These are phyloP conservation scores for Hippocampus abdominalis DNA, from an alignment of 2,113 vertebrate species.

Conservation along the genomic window DNA sequence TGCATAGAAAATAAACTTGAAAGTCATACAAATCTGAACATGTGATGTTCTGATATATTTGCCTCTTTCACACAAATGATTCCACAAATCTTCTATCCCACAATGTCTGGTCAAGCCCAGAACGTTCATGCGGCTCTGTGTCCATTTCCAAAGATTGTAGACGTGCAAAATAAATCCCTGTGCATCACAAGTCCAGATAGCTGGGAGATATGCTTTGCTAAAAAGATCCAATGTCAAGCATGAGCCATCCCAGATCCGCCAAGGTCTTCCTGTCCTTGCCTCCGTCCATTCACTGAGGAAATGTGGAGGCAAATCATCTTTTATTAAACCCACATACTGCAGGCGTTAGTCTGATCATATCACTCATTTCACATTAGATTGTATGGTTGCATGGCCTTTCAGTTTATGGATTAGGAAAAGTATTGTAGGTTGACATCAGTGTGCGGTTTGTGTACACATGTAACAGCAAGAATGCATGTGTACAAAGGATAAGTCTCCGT, in stretches of 20 bases:
- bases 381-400: slow-evolving; percentile 43
- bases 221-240: slow-evolving; percentile 54
- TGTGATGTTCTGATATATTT: slow-evolving; percentile 11
- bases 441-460: slow-evolving; percentile 10
- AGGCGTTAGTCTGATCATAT: slow-evolving; percentile 54
- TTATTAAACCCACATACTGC: slow-evolving; percentile 42
- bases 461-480: background rate
- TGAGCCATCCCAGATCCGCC: slow-evolving; percentile 37
- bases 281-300: slow-evolving; percentile 29
- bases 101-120: background rate
- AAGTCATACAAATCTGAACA: background rate
- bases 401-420: slow-evolving; percentile 40
- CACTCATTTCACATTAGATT: slow-evolving; percentile 42
- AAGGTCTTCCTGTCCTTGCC: slow-evolving; percentile 35
- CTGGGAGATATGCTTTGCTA: slow-evolving; percentile 55
- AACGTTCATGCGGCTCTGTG: slow-evolving; percentile 19
- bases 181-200: slow-evolving; percentile 42
- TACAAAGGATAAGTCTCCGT: slow-evolving; percentile 15
- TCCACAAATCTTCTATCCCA: slow-evolving; percentile 15
- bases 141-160: slow-evolving; percentile 39
- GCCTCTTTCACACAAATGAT: slow-evolving; percentile 9
- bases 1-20: background rate
- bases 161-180: slow-evolving; percentile 39
- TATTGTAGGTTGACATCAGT: slow-evolving; percentile 45
- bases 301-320: slow-evolving; percentile 40